Evolutionary conservation across 2,888 invertebrate species (phyloP).

Genomic region (Dynastes hyllus): DNA sequence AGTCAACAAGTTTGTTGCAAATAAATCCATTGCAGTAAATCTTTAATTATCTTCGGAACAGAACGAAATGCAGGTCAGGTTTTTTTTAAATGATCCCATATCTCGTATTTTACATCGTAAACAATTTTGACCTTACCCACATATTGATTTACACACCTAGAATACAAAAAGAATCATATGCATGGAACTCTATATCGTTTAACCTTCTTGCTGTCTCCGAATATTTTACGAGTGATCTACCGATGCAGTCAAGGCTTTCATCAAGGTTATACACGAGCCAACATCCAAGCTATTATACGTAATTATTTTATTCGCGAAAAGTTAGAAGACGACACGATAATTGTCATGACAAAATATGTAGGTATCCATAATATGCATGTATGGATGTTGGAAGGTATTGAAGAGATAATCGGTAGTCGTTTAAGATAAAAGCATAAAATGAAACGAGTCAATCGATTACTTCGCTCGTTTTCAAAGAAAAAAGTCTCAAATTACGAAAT

Average conservation of each 20-base stretch:
- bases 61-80: no score
- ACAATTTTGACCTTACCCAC: slow-evolving; percentile 20
- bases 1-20: no score
- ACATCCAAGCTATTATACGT: background rate
- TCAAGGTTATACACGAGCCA: slow-evolving; percentile 11
- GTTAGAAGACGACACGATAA: background rate
- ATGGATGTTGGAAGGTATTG: background rate
- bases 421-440: background rate
- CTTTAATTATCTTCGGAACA: no score
- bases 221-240: slow-evolving; percentile 13
- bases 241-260: slow-evolving; percentile 14
- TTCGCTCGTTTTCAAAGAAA: slow-evolving; percentile 8
- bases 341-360: background rate
- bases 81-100: no score
- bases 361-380: no score
- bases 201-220: slow-evolving; percentile 29
- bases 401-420: slow-evolving; percentile 1
- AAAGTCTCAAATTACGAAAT: slow-evolving; percentile 30
- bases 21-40: no score
- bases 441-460: slow-evolving; percentile 19
- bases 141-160: slow-evolving; percentile 7
- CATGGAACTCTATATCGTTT: slow-evolving; percentile 1
- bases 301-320: background rate
- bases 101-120: background rate
- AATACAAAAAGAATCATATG: slow-evolving; percentile 29